Percentiles rank a stretch among this genome's conserved stretches.
Evolutionary conservation across 2,888 invertebrate species (phyloP).

Genomic region (Hedychridium roseum): DNA sequence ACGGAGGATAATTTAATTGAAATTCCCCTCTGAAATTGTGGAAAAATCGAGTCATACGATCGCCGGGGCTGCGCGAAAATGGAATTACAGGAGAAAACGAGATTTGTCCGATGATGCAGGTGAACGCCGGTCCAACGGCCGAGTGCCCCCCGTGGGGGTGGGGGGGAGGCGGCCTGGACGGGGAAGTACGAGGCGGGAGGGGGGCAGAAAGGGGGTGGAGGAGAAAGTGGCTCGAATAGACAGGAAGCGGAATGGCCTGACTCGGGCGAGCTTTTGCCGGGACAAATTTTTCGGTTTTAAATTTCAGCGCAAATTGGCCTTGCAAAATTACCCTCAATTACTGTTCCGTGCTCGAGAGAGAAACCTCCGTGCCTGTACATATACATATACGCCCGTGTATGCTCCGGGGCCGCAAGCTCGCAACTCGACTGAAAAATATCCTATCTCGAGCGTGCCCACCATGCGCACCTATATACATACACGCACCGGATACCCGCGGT

Average conservation of each 20-base stretch:
- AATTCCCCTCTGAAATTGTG: constrained; percentile 53
- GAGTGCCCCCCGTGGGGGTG: neutral
- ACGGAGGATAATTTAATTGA: constrained; percentile 50
- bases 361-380: constrained; percentile 10
- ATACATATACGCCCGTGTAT: neutral
- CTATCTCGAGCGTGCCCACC: constrained; percentile 13
- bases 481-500: neutral
- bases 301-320: constrained; percentile 52
- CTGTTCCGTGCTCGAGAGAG: constrained; percentile 16
- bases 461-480: neutral
- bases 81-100: constrained; percentile 57
- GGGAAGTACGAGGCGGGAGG: constrained; percentile 16
- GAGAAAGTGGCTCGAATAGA: too few relatives aligned
- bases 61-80: constrained; percentile 55
- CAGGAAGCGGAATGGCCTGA: too few relatives aligned
- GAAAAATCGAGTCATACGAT: constrained; percentile 61
- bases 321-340: constrained; percentile 57
- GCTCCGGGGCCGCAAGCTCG: constrained; percentile 20
- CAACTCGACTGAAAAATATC: constrained; percentile 36
- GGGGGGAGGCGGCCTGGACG: constrained; percentile 8
- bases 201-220: constrained; percentile 3
- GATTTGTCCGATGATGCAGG: constrained; percentile 56
- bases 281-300: constrained; percentile 51
- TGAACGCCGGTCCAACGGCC: constrained; percentile 34
- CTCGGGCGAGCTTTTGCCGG: too few relatives aligned